Conservation (phyloP, 2,888 invertebrate species). For the Belgica antarctica region DNA sequence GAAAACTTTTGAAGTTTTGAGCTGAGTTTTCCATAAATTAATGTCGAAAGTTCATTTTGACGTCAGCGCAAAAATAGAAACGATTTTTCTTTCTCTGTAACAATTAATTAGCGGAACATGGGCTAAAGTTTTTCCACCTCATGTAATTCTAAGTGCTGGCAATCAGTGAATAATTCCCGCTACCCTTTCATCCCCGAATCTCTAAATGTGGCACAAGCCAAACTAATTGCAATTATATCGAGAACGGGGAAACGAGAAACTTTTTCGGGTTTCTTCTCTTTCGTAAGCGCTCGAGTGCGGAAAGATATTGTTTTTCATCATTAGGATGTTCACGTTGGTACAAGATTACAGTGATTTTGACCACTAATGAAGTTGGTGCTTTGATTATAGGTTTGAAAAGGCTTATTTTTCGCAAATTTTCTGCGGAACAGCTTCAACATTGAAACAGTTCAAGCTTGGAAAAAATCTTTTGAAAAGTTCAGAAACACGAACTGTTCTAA, state of each 20-base stretch:
- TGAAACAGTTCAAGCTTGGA: too few species aligned
- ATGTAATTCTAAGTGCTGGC: not conserved
- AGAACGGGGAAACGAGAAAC: not conserved
- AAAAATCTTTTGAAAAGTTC: too few species aligned
- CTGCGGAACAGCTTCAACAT: too few species aligned
- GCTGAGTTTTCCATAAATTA: not conserved
- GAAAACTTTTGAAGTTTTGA: not conserved
- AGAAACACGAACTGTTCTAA: too few species aligned
- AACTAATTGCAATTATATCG: constrained; percentile 7
- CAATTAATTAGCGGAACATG: not conserved
- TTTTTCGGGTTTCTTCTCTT: not conserved
- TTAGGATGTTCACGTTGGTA: not conserved
- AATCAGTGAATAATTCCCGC: not conserved
- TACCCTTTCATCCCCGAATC: not conserved
- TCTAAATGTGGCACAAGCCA: not conserved
- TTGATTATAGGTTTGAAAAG: not conserved
- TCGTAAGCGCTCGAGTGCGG: not conserved
- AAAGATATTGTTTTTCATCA: constrained; percentile 7
- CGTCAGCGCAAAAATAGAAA: too few species aligned
- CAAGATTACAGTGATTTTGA: too few species aligned
- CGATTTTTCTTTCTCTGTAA: not conserved
- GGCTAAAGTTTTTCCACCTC: not conserved
- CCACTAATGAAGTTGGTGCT: too few species aligned
- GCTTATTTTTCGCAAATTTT: too few species aligned
- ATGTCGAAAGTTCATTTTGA: not conserved